Base-by-base conservation (phyloP, 2,888 invertebrate species). In the Horisme vitalbata region DNA sequence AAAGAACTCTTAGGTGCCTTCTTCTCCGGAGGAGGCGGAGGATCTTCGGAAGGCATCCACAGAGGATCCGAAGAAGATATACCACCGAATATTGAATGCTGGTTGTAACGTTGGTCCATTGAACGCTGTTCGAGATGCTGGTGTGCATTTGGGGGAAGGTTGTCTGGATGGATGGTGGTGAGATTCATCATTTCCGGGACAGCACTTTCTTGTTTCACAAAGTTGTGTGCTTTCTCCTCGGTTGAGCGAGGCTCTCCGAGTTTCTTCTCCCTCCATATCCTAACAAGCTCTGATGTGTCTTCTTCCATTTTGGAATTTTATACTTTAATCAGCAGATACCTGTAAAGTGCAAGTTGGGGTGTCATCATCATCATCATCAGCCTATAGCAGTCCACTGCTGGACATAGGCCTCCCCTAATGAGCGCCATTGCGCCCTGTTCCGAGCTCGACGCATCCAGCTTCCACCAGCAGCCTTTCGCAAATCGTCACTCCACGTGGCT, bases 1-100 rank as follows among this genome's bases (percentile, higher is more conserved):
- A 59, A 56, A 3, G 59, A 56, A 30, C 58, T 55, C 9, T 58
- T 58, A 0, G 46, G 27, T 4, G 50, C 32, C 30, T 45, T 57
- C 31, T 41, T 57, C 24, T 41, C 50, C 9, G 15, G 34, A 0
- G 45, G 27, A 23, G 36, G 46, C 11, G 32, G 50, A 4, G 35
- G 15, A 2, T 57, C 57, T 24, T 55, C 55, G 0, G 55, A 45
- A 0, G 57, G 55, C 33, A 57, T 48, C 57, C 57, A 57, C 0
- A 57, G 38, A 0, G 52, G 45, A 2, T 57, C 57, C 0, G 39
- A 30, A 6, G 33, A 36, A 0, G 43, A 24, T 23, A 47, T 39
- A 3, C 44, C 48, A 1, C 56, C 54, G 5, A 57, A 57, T 39
- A 57, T 57, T 1, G 57, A 57, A 24, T 57, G 57, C 13, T 49